A percentile compares a stretch with the other conserved stretches of the same genome.
phyloP scores from a whole-genome alignment of 2,888 invertebrate genomes.

The Perithous albicinctus region DNA sequence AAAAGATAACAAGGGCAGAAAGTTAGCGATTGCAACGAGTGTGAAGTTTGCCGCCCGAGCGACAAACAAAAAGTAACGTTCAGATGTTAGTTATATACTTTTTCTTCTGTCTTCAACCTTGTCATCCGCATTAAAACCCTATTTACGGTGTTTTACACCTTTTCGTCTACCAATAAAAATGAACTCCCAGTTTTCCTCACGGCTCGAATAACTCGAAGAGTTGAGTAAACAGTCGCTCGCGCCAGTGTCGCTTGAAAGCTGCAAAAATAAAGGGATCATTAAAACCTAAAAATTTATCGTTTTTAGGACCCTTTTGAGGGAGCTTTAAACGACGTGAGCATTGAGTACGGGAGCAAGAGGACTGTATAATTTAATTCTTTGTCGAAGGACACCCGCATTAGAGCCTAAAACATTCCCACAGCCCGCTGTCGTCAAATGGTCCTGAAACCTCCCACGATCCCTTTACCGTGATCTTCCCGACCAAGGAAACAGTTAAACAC shows the following conservation, averaged over 20 bases:
- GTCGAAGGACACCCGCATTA: slow-evolving; percentile 65
- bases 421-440: slow-evolving; percentile 35
- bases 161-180: slow-evolving; percentile 58
- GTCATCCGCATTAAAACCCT: background rate
- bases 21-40: too few relatives aligned
- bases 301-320: slow-evolving; percentile 33
- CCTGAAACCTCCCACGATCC: slow-evolving; percentile 76
- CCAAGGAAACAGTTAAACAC: slow-evolving; percentile 73
- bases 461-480: slow-evolving; percentile 11
- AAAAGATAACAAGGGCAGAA: too few relatives aligned
- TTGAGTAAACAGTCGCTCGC: slow-evolving; percentile 47
- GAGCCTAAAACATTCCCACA: slow-evolving; percentile 74
- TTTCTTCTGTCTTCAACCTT: background rate
- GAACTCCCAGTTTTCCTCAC: background rate
- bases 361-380: slow-evolving; percentile 57
- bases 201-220: slow-evolving; percentile 46
- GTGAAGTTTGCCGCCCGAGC: too few relatives aligned
- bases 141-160: background rate
- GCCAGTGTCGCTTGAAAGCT: slow-evolving; percentile 44
- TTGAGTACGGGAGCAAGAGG: slow-evolving; percentile 37
- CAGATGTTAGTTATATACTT: background rate
- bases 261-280: slow-evolving; percentile 39
- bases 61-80: background rate
- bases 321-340: slow-evolving; percentile 42
- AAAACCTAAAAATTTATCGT: slow-evolving; percentile 60